Percentiles rank a stretch among this genome's conserved stretches.
Evolutionary conservation across 2,888 invertebrate species (phyloP).

Genomic region (Erebia epiphron): DNA sequence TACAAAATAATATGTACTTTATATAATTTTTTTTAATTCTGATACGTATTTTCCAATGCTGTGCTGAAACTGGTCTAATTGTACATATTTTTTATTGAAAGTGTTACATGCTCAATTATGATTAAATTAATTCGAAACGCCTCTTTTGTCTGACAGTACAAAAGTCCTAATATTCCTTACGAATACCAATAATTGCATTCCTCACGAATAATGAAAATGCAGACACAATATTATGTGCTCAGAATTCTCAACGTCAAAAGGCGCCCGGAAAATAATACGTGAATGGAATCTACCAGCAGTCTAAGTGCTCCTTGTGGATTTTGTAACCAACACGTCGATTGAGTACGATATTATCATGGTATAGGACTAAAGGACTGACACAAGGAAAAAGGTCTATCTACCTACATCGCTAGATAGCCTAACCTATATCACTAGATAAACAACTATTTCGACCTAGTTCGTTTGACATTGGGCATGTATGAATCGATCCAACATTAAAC

Average conservation of each 20-base stretch:
- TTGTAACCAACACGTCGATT: constrained; percentile 34
- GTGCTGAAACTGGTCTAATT: too few relatives aligned
- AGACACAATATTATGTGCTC: constrained; percentile 21
- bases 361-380: background rate
- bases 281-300: constrained; percentile 25
- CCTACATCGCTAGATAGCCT: background rate
- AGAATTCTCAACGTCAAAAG: constrained; percentile 18
- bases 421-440: too few relatives aligned
- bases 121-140: constrained; percentile 7
- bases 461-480: too few relatives aligned
- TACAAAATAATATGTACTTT: too few relatives aligned
- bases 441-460: too few relatives aligned
- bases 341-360: constrained; percentile 27
- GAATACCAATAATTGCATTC: constrained; percentile 22
- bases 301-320: constrained; percentile 32
- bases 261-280: constrained; percentile 17
- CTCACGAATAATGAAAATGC: constrained; percentile 23
- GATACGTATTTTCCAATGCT: too few relatives aligned
- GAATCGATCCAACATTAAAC: too few relatives aligned
- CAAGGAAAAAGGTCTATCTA: background rate
- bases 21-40: too few relatives aligned
- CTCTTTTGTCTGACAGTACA: background rate
- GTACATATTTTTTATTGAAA: too few relatives aligned
- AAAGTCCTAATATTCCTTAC: background rate
- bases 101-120: too few relatives aligned